Base-by-base conservation (phyloP, 2,888 invertebrate species). In the Entomobrya proxima region DNA sequence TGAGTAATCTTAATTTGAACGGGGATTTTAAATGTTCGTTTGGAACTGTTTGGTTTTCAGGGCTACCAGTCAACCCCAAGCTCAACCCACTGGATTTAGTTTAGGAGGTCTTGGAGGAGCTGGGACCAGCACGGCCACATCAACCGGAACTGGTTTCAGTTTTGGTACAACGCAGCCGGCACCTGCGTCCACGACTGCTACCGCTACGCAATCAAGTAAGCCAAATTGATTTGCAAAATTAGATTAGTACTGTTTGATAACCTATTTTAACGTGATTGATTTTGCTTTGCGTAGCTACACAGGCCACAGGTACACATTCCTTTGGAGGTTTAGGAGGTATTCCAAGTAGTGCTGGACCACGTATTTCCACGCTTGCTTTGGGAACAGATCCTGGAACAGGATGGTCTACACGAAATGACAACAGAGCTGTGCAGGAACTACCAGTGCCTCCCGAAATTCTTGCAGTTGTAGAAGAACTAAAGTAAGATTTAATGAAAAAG, bases 371-470 rank as follows among this genome's bases (percentile, higher is more conserved):
- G 37, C 47, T 81, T 3, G 81, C 81, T 2, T 37, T 78, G 13
- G 72, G 75, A 2, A 9, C 21, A 9, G 75, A 74, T 64, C 72
- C 55, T 27, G 61, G 32, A 27, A 61, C 74, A 0, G 64, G 64
- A 11, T 55, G 76, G 61, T 18, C 64, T 9, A 27, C 80, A 15
- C 52, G 74, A 50, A 40, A 50, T 50, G 75, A 79, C 7, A 79
- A 80, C 37, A 37, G 58, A 18, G 79, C 61, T 44, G 27, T 74
- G 58, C 69, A 86, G 7, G 86, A 86, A n/a, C 50, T 83, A 15
- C 77, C 83, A 2, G 78, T 86, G 1, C 78, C 81, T 61, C 44
- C 75, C 3, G 86, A 86, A 55, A 58, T 86, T 13, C 40, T 77
- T 18, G 69, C 76, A 4, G 30, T 69, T 13, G 74, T 86, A 0